Evolutionary conservation across 2,888 invertebrate genomes (phyloP).

Genomic region (Rhyacophila evoluta): DNA sequence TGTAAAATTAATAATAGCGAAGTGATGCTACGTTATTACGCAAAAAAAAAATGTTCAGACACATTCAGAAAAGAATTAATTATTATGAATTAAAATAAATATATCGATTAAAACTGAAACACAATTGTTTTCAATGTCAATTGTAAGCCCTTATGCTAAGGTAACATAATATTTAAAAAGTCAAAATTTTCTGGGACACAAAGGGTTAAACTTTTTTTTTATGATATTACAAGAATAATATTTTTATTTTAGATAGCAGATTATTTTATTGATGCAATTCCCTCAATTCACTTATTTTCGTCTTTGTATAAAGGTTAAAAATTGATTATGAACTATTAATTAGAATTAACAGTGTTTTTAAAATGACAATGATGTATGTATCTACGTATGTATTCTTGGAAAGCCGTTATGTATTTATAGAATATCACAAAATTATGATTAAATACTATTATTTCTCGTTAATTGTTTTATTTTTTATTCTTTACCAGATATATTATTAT

Average conservation of each 20-base stretch:
- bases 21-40: too few species aligned
- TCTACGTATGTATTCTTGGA: constrained; percentile 51
- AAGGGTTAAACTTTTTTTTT: constrained; percentile 25
- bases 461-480: constrained; percentile 52
- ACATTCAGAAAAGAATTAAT: neutral
- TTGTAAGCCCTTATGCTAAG: constrained; percentile 19
- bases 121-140: constrained; percentile 12
- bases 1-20: neutral
- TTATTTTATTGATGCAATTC: constrained; percentile 20
- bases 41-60: too few species aligned
- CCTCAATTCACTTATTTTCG: constrained; percentile 33
- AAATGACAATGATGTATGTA: constrained; percentile 42
- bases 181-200: constrained; percentile 25
- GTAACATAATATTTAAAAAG: neutral
- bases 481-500: neutral
- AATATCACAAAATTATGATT: constrained; percentile 54
- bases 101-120: neutral
- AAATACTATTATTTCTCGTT: constrained; percentile 55
- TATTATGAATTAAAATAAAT: constrained; percentile 7
- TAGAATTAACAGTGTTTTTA: constrained; percentile 36
- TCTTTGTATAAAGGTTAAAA: constrained; percentile 47
- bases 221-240: constrained; percentile 1
- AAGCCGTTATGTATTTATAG: constrained; percentile 54
- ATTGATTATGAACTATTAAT: constrained; percentile 29
- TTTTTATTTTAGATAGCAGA: constrained; percentile 25